These are phyloP conservation scores for Troglohyphantes excavatus DNA, from an alignment of 2,888 invertebrate genomes.

Conservation along the genomic window DNA sequence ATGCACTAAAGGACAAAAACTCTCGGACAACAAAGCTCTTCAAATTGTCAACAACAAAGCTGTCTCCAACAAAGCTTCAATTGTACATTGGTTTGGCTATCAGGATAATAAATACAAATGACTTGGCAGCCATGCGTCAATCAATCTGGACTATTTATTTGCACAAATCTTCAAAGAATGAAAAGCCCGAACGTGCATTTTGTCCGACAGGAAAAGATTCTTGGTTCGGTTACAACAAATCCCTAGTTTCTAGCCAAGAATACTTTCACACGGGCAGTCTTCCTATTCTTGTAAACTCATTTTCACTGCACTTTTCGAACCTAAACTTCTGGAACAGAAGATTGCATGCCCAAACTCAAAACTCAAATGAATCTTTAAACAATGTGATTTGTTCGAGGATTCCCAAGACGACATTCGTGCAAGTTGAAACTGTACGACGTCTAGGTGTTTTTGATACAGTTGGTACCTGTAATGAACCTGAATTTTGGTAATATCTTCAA, in stretches of 20 bases:
- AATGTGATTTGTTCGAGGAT: slow-evolving; percentile 10
- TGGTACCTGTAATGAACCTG: background rate
- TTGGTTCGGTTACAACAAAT: slow-evolving; percentile 19
- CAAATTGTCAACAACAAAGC: background rate
- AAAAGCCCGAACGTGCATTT: slow-evolving; percentile 16
- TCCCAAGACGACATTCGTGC: background rate
- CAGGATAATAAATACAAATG: background rate
- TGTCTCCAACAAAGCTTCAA: background rate
- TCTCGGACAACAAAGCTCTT: background rate
- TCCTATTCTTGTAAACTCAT: background rate
- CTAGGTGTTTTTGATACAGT: slow-evolving; percentile 20
- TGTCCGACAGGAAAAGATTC: slow-evolving; percentile 7
- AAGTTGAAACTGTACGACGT: background rate
- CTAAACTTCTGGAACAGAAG: background rate
- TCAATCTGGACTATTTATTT: slow-evolving; percentile 39
- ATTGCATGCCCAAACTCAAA: slow-evolving; percentile 14
- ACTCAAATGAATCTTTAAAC: slow-evolving; percentile 20
- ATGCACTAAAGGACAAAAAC: background rate
- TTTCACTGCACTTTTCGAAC: background rate
- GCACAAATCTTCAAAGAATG: slow-evolving; percentile 5
- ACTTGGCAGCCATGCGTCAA: background rate
- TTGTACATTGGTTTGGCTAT: slow-evolving; percentile 22
- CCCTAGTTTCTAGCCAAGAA: background rate
- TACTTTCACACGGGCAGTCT: background rate
- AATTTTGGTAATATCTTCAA: too few relatives aligned